A percentile compares a stretch with the other conserved stretches of the same genome.
These are phyloP conservation scores for Netelia virgata DNA, from an alignment of 2,888 invertebrate genomes.

Conservation along the genomic window DNA sequence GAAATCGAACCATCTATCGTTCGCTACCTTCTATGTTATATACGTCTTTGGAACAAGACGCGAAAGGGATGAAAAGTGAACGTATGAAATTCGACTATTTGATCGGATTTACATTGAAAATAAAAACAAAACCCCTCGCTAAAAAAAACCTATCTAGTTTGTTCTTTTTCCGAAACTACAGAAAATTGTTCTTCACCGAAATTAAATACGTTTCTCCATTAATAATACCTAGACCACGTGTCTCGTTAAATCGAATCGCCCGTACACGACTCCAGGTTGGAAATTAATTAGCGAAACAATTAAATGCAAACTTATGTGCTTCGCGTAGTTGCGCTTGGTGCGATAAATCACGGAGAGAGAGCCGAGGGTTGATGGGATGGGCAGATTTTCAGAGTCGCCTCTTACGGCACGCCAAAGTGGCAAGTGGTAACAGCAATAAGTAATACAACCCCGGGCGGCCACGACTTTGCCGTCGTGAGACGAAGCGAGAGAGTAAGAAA, in stretches of 20 bases:
- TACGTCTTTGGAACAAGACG: not conserved
- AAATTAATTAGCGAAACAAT: constrained; percentile 46
- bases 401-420: constrained; percentile 6
- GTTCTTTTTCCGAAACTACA: too few species aligned
- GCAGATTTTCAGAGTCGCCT: constrained; percentile 39
- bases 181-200: too few species aligned
- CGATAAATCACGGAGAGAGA: not conserved
- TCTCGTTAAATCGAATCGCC: constrained; percentile 1
- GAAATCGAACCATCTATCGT: constrained; percentile 30
- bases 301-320: not conserved
- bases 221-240: not conserved
- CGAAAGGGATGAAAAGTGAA: too few species aligned
- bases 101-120: too few species aligned
- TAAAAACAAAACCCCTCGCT: too few species aligned
- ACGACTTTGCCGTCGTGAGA: constrained; percentile 3
- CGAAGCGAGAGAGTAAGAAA: constrained; percentile 5
- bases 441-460: constrained; percentile 52
- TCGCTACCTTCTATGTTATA: not conserved
- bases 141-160: too few species aligned
- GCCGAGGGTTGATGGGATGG: constrained; percentile 16
- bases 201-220: too few species aligned
- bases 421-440: constrained; percentile 53
- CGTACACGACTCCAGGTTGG: constrained; percentile 11
- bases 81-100: too few species aligned
- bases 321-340: not conserved